Percentiles rank a stretch among this genome's conserved stretches.
Conservation (phyloP, 2,888 invertebrate species). For the Drosophila tripunctata region DNA sequence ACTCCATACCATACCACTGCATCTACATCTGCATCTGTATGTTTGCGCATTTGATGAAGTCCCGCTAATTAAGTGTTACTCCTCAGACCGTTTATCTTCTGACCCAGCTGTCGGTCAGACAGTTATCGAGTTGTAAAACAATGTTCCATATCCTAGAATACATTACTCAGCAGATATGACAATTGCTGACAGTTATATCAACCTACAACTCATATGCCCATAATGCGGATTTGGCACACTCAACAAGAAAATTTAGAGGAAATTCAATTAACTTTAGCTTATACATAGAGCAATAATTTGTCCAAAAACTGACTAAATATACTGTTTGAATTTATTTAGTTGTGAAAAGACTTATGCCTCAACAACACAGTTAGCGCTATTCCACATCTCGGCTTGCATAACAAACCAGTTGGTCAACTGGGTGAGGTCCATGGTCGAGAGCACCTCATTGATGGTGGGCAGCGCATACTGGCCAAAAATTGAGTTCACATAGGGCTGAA, state of each 20-base stretch:
- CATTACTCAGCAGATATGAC: constrained; percentile 51
- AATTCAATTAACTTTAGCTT: not conserved
- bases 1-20: not conserved
- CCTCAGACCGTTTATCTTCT: constrained; percentile 62
- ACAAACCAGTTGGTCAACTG: constrained; percentile 17
- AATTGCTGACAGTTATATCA: constrained; percentile 50
- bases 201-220: not conserved
- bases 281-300: not conserved
- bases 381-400: constrained; percentile 34
- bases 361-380: not conserved
- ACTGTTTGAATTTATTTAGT: constrained; percentile 6
- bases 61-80: constrained; percentile 72
- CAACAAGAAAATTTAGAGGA: not conserved
- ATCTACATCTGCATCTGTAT: constrained; percentile 6
- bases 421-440: constrained; percentile 36
- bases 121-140: constrained; percentile 45
- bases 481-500: constrained; percentile 43
- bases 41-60: constrained; percentile 55
- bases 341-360: not conserved
- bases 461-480: constrained; percentile 20
- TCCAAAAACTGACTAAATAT: no score
- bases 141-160: not conserved
- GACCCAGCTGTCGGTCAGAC: constrained; percentile 43
- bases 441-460: constrained; percentile 43
- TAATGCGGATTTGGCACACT: not conserved